phyloP scores from a whole-genome alignment of 2,113 vertebrate genomes.

The Lampris megalopsis region DNA sequence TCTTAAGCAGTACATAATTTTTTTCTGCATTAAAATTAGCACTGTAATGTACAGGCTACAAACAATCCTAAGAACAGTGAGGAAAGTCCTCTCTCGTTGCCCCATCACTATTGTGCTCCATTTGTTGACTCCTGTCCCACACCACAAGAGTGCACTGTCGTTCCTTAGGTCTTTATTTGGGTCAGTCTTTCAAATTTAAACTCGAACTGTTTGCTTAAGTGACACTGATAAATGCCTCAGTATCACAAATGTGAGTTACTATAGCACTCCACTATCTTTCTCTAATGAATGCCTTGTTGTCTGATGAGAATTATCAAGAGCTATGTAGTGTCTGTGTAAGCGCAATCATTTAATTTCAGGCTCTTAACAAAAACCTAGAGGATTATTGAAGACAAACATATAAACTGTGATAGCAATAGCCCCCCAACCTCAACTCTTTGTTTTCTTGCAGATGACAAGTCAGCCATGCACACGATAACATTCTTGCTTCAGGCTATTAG shows the following conservation, averaged over 20 bases:
- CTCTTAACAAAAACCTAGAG: conserved; percentile 18
- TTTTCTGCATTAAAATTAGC: too few species aligned
- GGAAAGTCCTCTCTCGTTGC: too few species aligned
- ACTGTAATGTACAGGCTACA: too few species aligned
- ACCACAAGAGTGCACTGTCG: conserved; percentile 79
- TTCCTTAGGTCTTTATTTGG: conserved; percentile 27
- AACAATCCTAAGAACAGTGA: too few species aligned
- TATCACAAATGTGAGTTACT: conserved; percentile 3
- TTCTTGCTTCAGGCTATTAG: conserved; percentile 45
- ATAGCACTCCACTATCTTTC: not conserved
- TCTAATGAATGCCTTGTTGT: not conserved
- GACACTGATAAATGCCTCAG: not conserved
- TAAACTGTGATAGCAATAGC: conserved; percentile 36
- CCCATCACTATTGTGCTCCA: not conserved
- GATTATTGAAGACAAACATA: conserved; percentile 41
- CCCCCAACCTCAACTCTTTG: conserved; percentile 26
- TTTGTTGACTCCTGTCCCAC: conserved; percentile 25
- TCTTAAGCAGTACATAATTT: too few species aligned
- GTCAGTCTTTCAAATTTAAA: conserved; percentile 15
- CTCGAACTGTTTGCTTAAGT: not conserved
- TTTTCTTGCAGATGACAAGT: conserved; percentile 49
- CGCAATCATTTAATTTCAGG: not conserved
- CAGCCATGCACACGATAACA: conserved; percentile 41
- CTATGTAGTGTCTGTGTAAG: not conserved
- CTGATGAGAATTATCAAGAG: not conserved